These are phyloP conservation scores for Tadarida brasiliensis DNA, from an alignment of 2,797 vertebrate genomes.

Conservation along the genomic window DNA sequence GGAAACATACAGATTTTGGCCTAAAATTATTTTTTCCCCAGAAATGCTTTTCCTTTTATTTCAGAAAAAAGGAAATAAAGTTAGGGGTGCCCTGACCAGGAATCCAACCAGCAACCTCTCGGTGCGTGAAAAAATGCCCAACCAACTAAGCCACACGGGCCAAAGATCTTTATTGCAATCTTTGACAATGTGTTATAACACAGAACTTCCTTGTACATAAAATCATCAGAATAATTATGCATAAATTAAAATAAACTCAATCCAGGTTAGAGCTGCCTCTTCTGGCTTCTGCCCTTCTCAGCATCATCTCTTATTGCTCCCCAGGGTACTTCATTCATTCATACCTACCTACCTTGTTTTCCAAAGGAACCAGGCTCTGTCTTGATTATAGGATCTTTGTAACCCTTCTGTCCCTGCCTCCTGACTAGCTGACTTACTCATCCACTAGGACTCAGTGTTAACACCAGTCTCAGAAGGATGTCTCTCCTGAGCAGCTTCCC, in stretches of 20 bases:
- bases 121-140: too few relatives aligned
- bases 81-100: too few relatives aligned
- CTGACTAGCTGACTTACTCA: neutral
- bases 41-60: too few relatives aligned
- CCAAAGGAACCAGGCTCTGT: neutral
- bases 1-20: neutral
- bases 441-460: neutral
- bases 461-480: neutral
- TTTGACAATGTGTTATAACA: neutral
- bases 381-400: neutral
- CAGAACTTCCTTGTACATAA: neutral
- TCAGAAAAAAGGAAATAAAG: too few relatives aligned
- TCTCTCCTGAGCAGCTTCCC: neutral
- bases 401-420: neutral
- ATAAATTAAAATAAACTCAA: neutral
- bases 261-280: neutral
- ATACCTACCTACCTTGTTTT: neutral
- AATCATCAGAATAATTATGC: neutral
- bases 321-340: neutral
- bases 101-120: too few relatives aligned
- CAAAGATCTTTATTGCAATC: neutral
- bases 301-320: neutral
- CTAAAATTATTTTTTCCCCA: neutral
- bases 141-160: too few relatives aligned
- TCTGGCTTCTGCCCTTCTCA: neutral